Percentiles rank a stretch among this genome's conserved stretches.
These are phyloP conservation scores for Phoeniculus purpureus DNA, from an alignment of 2,797 vertebrate species.

Conservation along the genomic window DNA sequence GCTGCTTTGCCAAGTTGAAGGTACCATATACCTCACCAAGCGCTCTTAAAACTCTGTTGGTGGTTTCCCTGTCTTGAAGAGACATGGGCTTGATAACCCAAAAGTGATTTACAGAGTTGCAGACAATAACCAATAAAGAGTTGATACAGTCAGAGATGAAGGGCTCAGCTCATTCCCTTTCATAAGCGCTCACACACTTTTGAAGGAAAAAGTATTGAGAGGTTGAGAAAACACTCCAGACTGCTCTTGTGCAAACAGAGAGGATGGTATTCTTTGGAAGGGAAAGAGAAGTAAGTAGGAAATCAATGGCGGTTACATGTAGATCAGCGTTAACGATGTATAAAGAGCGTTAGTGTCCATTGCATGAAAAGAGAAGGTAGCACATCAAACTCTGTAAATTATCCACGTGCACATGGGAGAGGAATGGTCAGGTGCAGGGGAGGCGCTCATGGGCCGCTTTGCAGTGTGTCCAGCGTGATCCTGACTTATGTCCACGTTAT, in stretches of 20 bases:
- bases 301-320: neutral
- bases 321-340: neutral
- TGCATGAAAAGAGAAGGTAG: constrained; percentile 7
- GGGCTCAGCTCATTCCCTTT: neutral
- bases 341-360: neutral
- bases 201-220: neutral
- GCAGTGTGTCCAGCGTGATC: neutral
- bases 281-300: neutral
- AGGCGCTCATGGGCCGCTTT: neutral
- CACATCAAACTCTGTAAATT: constrained; percentile 40
- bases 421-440: neutral
- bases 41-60: neutral
- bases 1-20: neutral
- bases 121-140: neutral
- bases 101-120: neutral
- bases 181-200: neutral
- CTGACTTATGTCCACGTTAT: constrained; percentile 56
- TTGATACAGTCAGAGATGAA: neutral
- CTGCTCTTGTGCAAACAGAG: neutral
- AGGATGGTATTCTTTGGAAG: neutral
- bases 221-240: neutral
- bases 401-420: neutral
- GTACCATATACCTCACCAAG: neutral
- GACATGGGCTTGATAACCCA: neutral
- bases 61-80: neutral